Conservation (phyloP, 2,888 invertebrate genomes). For the Harpalus rubripes region DNA sequence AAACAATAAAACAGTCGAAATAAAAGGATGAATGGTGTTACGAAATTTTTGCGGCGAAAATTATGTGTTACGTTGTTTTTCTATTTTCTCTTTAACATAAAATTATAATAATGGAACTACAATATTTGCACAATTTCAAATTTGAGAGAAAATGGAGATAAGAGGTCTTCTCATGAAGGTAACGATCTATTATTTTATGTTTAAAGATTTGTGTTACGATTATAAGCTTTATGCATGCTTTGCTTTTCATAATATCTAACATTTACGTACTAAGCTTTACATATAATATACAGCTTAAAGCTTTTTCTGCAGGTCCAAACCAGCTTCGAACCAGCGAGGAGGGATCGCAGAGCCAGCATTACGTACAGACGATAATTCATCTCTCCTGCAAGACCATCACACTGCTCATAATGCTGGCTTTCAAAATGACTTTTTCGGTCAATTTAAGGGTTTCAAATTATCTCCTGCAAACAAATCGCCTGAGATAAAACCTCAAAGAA, state of each 20-base stretch:
- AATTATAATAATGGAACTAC: no score
- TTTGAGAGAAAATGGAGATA: no score
- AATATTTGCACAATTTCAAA: no score
- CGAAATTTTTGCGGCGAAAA: no score
- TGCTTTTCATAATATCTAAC: neutral
- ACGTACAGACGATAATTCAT: slow-evolving; percentile 86
- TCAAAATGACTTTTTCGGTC: slow-evolving; percentile 86
- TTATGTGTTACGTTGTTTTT: no score
- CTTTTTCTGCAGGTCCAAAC: slow-evolving; percentile 74
- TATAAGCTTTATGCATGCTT: neutral
- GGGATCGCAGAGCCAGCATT: slow-evolving; percentile 76
- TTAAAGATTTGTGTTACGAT: neutral
- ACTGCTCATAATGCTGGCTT: slow-evolving; percentile 68
- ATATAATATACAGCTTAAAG: slow-evolving; percentile 54
- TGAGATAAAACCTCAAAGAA: slow-evolving; percentile 70
- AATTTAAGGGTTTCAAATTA: slow-evolving; percentile 92
- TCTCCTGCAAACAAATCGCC: slow-evolving; percentile 81
- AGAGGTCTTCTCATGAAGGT: no score
- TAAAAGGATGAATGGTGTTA: no score
- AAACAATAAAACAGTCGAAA: no score
- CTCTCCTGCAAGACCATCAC: slow-evolving; percentile 78
- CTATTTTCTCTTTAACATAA: no score
- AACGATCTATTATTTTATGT: neutral
- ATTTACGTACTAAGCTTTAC: neutral
- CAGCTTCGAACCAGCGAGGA: slow-evolving; percentile 76